Evolutionary conservation across 2,888 invertebrate genomes (phyloP).

Genomic region (Liposcelis brunnea): DNA sequence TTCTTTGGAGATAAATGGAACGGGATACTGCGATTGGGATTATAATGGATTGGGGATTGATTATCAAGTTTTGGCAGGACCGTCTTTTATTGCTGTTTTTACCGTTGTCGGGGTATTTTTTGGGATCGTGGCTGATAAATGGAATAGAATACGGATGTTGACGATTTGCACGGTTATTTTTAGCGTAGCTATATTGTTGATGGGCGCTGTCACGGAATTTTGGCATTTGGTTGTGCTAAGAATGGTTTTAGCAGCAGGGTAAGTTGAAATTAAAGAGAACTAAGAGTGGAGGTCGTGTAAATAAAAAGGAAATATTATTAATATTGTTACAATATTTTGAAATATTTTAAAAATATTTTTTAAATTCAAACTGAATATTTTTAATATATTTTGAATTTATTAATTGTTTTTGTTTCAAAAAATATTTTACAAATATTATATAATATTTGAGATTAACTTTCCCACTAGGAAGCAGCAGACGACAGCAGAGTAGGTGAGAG

Average conservation of each 20-base stretch:
- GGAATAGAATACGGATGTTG: conserved; percentile 47
- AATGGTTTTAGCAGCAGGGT: conserved; percentile 71
- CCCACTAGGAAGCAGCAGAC: too few species aligned
- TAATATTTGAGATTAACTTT: too few species aligned
- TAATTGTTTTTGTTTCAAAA: too few species aligned
- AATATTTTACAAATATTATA: too few species aligned
- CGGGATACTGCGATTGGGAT: conserved; percentile 74
- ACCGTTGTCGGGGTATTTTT: conserved; percentile 73
- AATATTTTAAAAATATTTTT: conserved; percentile 8
- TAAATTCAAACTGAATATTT: conserved; percentile 2
- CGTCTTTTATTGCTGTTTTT: conserved; percentile 81
- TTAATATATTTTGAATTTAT: too few species aligned
- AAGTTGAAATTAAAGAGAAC: conserved; percentile 18
- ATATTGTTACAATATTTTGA: conserved; percentile 8
- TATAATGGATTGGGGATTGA: conserved; percentile 83
- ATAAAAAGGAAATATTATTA: neutral
- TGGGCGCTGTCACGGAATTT: conserved; percentile 64
- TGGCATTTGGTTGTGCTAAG: conserved; percentile 75
- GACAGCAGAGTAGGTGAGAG: too few species aligned
- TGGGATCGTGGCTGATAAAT: conserved; percentile 63
- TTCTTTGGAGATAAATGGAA: conserved; percentile 47
- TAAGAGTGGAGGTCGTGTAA: too few species aligned
- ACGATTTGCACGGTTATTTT: conserved; percentile 60
- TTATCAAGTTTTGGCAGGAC: conserved; percentile 84
- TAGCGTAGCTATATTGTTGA: conserved; percentile 62